Conservation (phyloP, 2,888 invertebrate genomes). For the Standfussiana lucernea region DNA sequence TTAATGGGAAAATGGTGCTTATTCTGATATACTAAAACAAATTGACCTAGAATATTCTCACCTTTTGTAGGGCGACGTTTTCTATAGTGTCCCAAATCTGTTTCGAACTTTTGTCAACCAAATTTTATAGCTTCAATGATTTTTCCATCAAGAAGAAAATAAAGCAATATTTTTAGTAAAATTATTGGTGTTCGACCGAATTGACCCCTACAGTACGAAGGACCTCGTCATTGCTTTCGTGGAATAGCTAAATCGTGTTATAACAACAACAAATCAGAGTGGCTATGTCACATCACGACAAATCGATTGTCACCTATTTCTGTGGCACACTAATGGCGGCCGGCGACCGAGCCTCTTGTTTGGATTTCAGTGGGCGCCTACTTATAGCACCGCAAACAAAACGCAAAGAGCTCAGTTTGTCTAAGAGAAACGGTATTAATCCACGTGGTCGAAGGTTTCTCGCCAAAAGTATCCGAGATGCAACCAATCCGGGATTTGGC, state of each 20-base stretch:
- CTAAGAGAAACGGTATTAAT: not conserved
- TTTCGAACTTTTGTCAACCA: not conserved
- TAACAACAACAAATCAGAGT: constrained; percentile 49
- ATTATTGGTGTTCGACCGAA: not conserved
- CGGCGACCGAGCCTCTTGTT: constrained; percentile 65
- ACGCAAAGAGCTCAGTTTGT: constrained; percentile 16
- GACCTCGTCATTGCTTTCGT: constrained; percentile 10
- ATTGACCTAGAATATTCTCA: not conserved
- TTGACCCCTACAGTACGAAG: not conserved
- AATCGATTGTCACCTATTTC: constrained; percentile 71
- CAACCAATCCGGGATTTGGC: constrained; percentile 40
- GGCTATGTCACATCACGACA: constrained; percentile 59
- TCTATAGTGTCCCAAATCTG: not conserved
- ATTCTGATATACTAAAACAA: not conserved
- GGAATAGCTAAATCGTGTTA: constrained; percentile 21
- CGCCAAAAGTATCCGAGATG: constrained; percentile 20
- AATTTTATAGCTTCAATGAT: not conserved
- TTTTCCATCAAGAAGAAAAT: not conserved
- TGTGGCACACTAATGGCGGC: constrained; percentile 62
- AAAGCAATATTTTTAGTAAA: not conserved
- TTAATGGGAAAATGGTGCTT: not conserved
- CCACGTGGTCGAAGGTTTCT: not conserved
- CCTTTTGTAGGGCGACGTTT: not conserved
- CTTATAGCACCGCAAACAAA: constrained; percentile 24
- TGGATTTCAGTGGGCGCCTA: constrained; percentile 54